Percentiles rank a stretch among this genome's conserved stretches.
Conservation (phyloP, 2,797 vertebrate species). For the Triplophysa yarkandensis region DNA sequence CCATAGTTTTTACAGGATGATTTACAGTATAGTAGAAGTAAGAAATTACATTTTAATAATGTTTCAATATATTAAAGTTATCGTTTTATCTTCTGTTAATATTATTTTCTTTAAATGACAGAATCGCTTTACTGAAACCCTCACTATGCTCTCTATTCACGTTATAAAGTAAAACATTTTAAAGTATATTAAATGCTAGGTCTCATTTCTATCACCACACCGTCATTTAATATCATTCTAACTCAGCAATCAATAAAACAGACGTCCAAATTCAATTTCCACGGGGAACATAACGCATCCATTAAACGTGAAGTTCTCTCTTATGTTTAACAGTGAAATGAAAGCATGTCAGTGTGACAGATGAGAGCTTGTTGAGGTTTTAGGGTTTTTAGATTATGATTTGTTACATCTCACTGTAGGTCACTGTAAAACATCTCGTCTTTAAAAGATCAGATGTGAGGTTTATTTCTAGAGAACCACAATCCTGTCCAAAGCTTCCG, state of each 20-base stretch:
- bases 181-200: neutral
- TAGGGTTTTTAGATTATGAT: neutral
- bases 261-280: neutral
- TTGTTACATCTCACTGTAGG: neutral
- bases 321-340: neutral
- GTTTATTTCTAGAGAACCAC: neutral
- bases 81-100: no score
- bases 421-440: neutral
- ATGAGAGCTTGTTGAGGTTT: neutral
- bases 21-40: no score
- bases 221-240: neutral
- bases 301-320: neutral
- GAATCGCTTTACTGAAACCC: no score
- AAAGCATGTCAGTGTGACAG: neutral
- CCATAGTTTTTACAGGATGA: no score
- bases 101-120: no score
- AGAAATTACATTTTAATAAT: no score
- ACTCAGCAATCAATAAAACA: neutral
- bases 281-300: neutral
- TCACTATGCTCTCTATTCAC: neutral
- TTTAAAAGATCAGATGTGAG: neutral
- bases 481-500: neutral
- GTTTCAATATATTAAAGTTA: no score
- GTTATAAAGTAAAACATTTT: neutral
- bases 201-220: neutral